Evolutionary conservation across 2,888 invertebrate species (phyloP), one percentile per base, ranked within the genome.

Genomic region (Oxytorus armatus): DNA sequence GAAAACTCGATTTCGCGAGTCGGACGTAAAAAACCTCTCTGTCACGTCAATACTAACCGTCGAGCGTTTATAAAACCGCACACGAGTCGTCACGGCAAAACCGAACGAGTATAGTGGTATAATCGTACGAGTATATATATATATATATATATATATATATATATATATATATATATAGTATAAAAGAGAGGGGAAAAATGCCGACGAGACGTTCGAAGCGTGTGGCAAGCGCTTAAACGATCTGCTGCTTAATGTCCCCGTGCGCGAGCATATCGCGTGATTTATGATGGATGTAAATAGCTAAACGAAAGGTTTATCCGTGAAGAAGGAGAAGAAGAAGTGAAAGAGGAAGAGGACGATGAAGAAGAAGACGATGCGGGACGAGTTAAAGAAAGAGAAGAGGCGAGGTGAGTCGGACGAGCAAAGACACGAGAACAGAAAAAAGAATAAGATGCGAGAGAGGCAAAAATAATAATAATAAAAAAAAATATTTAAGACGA

Each of bases 231-330:
- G 77, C 77, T 79, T 82, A 80, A 82, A 80, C 80, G 82, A 82
- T 77, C 74, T 63, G 79, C 82, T 80, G 82, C 70, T 80, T 80
- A 77, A 82, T 79, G 79, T 80, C 77, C 80, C 65, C 85, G 79
- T 81, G 81, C 84, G 81, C 73, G 81, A 83, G 85, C 82, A 81
- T 81, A 81, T 75, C 76, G 74, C 66, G 82, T 88, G 87, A 88
- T 88, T 86, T 86, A 88, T 84, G 85, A 86, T 75, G 80, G 81
- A 87, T 87, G 87, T 86, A 86, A 87, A 87, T 87, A 86, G 85
- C 86, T 86, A 86, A 87, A 87, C 85, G 87, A 88, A 88, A 88
- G 88, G 86, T 87, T 88, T 87, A 86, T 86, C 84, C 86, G 82
- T 61, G 79, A 82, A 79, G 83, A 85, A 82, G 83, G 83, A 81